Evolutionary conservation across 2,888 invertebrate species (phyloP), one percentile per base, ranked within the genome.

Genomic region (Oscheius sp.): DNA sequence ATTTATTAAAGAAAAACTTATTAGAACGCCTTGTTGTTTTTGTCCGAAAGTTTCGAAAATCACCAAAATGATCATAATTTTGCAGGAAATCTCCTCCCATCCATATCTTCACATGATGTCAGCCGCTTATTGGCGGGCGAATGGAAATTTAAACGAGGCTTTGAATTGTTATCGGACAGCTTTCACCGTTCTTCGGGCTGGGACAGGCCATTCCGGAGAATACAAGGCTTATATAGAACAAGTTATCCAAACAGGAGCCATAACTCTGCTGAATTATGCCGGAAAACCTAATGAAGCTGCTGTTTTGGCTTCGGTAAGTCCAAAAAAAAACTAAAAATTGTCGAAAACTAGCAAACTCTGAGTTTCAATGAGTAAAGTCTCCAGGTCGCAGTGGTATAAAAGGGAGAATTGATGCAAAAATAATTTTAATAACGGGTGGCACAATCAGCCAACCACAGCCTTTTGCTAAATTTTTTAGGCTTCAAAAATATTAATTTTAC

Each of bases 121-220:
- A 6, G 79, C 81, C n/a, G 77, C 77, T 1, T 81, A 77, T 53
- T 80, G 79, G 81, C 70, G 79, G 46, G 68, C 75, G 1, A 73
- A 76, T 35, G 79, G 81, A 58, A 71, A 74, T 41, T 52, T 75
- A 7, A 68, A 74, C 12, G 69, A 79, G 23, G 81, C 81, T 0
- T 46, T 73, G 27, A 55, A 69, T 1, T 81, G 81, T 43, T 81
- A 79, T 46, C 68, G 69, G 7, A 74, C 81, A 21, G 79, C 74
- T n/a, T 45, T 63, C 2, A 68, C 59, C 18, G 70, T 75, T 43
- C 63, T 75, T 69, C 68, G 21, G 6, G 27, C 66, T 16, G 66
- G 66, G 2, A 49, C 25, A 16, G 29, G 27, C 21, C 25, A 56
- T 16, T 13, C 23, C 41, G 25, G 25, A 43, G 56, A 56, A 35